These are phyloP conservation scores for Epinotia demarniana DNA, from an alignment of 2,888 invertebrate genomes.

Conservation along the genomic window DNA sequence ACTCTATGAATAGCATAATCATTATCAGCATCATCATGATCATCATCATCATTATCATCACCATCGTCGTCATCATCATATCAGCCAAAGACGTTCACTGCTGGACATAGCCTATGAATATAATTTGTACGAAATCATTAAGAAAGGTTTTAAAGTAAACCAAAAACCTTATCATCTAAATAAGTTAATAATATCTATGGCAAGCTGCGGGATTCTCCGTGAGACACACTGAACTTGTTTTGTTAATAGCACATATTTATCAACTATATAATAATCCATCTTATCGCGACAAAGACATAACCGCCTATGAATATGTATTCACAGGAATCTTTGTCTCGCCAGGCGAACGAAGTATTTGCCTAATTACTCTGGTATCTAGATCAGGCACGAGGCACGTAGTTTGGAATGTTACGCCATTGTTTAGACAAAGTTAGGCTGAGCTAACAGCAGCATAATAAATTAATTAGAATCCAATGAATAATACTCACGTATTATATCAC, in stretches of 20 bases:
- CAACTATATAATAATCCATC: not conserved
- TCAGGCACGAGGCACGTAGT: not conserved
- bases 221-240: too few species aligned
- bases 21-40: too few species aligned
- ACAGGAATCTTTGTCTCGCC: not conserved
- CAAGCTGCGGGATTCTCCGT: too few species aligned
- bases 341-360: not conserved
- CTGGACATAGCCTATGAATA: too few species aligned
- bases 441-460: not conserved
- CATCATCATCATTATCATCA: too few species aligned
- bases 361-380: conserved; percentile 20
- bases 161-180: too few species aligned
- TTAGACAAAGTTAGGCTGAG: not conserved
- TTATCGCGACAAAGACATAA: not conserved
- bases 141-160: too few species aligned
- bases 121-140: too few species aligned
- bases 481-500: not conserved
- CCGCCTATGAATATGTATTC: not conserved
- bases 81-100: too few species aligned
- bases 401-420: conserved; percentile 7
- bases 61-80: too few species aligned
- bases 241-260: not conserved
- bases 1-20: too few species aligned
- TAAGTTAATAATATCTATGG: too few species aligned
- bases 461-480: conserved; percentile 5